Conservation (phyloP, 2,797 vertebrate genomes). For the Telmatherina bonti region DNA sequence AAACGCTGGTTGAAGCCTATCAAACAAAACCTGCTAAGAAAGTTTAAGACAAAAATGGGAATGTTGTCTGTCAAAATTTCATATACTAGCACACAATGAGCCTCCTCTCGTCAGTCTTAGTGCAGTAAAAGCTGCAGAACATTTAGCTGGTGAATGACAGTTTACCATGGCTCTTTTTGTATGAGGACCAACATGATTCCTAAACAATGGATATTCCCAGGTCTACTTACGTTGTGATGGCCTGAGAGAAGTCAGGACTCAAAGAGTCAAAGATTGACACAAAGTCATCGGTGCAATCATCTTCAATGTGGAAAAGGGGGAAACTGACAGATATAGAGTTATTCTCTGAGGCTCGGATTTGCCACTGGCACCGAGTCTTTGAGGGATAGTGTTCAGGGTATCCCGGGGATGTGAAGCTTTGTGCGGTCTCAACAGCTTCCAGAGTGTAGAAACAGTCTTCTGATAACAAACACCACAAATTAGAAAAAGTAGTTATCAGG, state of each 20-base stretch:
- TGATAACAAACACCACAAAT: slow-evolving; percentile 43
- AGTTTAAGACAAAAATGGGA: slow-evolving; percentile 36
- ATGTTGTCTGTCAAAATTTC: slow-evolving; percentile 22
- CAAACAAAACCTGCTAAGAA: slow-evolving; percentile 43
- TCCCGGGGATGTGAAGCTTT: slow-evolving; percentile 65
- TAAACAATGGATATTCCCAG: slow-evolving; percentile 1
- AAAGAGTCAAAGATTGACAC: slow-evolving; percentile 84
- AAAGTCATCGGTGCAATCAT: slow-evolving; percentile 83
- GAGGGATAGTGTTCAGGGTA: slow-evolving; percentile 62
- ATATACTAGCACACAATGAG: slow-evolving; percentile 13
- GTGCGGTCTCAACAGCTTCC: slow-evolving; percentile 34
- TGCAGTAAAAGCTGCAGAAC: neutral
- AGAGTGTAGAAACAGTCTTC: slow-evolving; percentile 73
- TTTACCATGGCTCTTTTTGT: too few species aligned
- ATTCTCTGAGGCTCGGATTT: slow-evolving; percentile 75
- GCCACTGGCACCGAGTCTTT: slow-evolving; percentile 83
- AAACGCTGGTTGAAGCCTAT: slow-evolving; percentile 52
- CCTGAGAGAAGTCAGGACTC: slow-evolving; percentile 79
- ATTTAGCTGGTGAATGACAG: neutral
- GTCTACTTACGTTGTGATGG: slow-evolving; percentile 82
- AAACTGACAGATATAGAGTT: slow-evolving; percentile 74
- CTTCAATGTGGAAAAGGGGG: slow-evolving; percentile 80
- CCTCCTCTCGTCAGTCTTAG: neutral
- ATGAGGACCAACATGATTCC: neutral
- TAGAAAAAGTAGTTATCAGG: too few species aligned